Evolutionary conservation across 2,888 invertebrate species (phyloP).

Genomic region (Tetanocera ferruginea): DNA sequence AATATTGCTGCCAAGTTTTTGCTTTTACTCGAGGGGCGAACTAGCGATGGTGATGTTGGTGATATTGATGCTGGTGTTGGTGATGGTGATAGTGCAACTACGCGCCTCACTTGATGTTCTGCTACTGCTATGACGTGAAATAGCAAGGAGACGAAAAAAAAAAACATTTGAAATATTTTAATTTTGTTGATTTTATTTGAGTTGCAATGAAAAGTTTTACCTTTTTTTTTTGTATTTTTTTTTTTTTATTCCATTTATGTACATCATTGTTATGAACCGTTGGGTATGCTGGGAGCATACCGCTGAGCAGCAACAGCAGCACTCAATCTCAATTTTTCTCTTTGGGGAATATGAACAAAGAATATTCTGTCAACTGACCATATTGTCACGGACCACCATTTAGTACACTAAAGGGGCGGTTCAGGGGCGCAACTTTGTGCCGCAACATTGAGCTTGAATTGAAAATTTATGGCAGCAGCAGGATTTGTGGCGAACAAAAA

Average conservation of each 20-base stretch:
- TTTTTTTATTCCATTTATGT: not conserved
- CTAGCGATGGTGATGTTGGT: too few relatives aligned
- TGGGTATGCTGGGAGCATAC: not conserved
- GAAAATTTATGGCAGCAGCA: not conserved
- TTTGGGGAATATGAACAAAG: not conserved
- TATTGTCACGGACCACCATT: not conserved
- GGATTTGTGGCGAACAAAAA: not conserved
- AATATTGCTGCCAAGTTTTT: too few relatives aligned
- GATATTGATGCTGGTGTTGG: too few relatives aligned
- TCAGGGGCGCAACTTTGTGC: not conserved
- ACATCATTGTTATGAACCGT: slow-evolving; percentile 3
- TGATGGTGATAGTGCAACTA: too few relatives aligned
- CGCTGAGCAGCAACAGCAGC: not conserved
- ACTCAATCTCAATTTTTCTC: not conserved
- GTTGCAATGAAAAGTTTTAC: not conserved
- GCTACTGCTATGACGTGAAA: too few relatives aligned
- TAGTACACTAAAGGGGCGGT: not conserved
- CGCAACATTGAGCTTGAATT: not conserved
- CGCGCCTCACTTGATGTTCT: too few relatives aligned
- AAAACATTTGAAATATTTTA: slow-evolving; percentile 1
- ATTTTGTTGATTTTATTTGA: slow-evolving; percentile 17
- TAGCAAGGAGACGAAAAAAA: too few relatives aligned
- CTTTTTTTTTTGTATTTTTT: not conserved
- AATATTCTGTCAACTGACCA: not conserved
- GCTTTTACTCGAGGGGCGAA: too few relatives aligned